phyloP scores from a whole-genome alignment of 2,113 vertebrate species.

The Phalacrocorax carbo region DNA sequence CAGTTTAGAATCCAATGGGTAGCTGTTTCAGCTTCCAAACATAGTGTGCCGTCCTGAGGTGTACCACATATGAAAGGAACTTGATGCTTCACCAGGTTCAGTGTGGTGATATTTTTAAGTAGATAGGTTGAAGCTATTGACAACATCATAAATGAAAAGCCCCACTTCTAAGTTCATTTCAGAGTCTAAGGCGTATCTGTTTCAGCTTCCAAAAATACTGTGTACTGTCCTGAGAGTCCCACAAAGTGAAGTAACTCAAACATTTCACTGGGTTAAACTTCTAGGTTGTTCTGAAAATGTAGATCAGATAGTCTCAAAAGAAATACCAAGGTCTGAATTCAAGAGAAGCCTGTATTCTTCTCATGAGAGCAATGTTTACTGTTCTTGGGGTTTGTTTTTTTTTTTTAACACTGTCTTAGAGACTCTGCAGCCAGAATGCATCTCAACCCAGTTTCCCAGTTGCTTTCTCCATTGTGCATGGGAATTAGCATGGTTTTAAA shows the following conservation, averaged over 20 bases:
- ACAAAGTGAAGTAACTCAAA: not conserved
- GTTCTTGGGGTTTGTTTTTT: not conserved
- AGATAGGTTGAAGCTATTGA: not conserved
- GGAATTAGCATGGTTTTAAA: not conserved
- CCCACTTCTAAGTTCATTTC: not conserved
- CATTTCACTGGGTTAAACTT: not conserved
- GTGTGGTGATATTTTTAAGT: not conserved
- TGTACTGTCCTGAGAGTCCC: not conserved
- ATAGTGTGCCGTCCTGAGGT: not conserved
- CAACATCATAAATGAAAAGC: not conserved
- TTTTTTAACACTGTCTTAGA: not conserved
- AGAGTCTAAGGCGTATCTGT: not conserved
- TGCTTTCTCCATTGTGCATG: not conserved
- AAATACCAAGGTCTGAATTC: not conserved
- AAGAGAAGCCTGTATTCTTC: not conserved
- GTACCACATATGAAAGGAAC: not conserved
- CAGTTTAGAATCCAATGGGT: not conserved
- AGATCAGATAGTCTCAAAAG: not conserved
- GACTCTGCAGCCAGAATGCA: not conserved
- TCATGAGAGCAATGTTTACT: not conserved
- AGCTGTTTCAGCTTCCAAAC: not conserved
- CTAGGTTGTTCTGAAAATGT: not conserved
- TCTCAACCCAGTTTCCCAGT: not conserved
- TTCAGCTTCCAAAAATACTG: not conserved
- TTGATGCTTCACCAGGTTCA: not conserved